A percentile compares a stretch with the other conserved stretches of the same genome.
These are phyloP conservation scores for Leiothrix lutea DNA, from an alignment of 2,113 vertebrate species.

Conservation along the genomic window DNA sequence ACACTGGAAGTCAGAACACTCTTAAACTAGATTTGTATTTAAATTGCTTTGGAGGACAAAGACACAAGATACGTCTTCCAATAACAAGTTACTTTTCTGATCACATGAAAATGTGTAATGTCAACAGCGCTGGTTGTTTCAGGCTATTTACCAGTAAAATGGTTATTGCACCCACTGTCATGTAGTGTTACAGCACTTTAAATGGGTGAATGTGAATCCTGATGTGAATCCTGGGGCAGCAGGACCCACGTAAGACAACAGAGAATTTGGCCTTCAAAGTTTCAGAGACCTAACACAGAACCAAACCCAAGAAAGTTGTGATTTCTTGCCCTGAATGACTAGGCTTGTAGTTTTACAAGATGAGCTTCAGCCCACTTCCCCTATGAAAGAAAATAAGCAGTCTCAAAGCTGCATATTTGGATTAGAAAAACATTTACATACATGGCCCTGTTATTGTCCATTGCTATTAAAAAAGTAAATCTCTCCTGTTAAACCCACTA, in stretches of 20 bases:
- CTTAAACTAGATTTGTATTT: not conserved
- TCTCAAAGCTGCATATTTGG: not conserved
- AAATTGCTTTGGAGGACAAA: not conserved
- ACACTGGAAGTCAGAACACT: not conserved
- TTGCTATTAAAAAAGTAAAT: not conserved
- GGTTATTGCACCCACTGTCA: not conserved
- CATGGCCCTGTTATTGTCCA: not conserved
- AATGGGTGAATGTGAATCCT: not conserved
- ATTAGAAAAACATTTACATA: conserved; percentile 8
- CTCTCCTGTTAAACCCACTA: not conserved
- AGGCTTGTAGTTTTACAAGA: not conserved
- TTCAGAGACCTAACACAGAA: not conserved
- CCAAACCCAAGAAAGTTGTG: not conserved
- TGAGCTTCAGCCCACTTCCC: not conserved
- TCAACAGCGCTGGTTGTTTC: not conserved
- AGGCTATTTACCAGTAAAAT: not conserved
- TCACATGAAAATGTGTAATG: not conserved
- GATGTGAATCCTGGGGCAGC: not conserved
- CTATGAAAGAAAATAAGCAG: not conserved
- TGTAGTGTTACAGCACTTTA: not conserved
- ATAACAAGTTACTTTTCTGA: not conserved
- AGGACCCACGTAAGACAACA: not conserved
- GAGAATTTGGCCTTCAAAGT: not conserved
- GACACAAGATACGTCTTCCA: not conserved
- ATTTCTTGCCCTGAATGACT: not conserved